Evolutionary conservation across 2,888 invertebrate genomes (phyloP).

Genomic region (Baronia brevicornis): DNA sequence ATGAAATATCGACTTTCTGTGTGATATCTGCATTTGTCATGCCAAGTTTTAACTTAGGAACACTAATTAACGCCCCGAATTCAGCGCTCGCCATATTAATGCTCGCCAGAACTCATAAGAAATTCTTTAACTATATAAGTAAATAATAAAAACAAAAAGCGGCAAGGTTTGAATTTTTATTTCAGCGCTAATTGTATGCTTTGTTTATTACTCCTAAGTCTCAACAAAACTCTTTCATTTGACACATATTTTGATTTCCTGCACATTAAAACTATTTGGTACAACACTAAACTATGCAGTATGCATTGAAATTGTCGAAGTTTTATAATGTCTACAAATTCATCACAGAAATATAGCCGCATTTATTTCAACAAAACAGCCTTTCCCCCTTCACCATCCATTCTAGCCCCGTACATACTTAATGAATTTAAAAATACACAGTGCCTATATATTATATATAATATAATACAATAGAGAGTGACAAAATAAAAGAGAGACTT

Average conservation of each 20-base stretch:
- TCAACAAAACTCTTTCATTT: no score
- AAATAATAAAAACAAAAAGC: no score
- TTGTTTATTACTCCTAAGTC: no score
- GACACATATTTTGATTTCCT: no score
- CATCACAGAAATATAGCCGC: slow-evolving; percentile 61
- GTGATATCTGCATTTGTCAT: slow-evolving; percentile 46
- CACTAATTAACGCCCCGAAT: slow-evolving; percentile 23
- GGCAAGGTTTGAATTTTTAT: no score
- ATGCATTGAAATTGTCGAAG: slow-evolving; percentile 63
- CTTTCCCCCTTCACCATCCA: slow-evolving; percentile 56
- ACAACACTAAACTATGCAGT: slow-evolving; percentile 29
- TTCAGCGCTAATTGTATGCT: no score
- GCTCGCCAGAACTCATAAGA: no score
- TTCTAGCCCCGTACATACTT: slow-evolving; percentile 46
- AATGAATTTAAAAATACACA: slow-evolving; percentile 36
- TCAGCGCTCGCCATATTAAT: no score
- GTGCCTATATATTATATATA: slow-evolving; percentile 47
- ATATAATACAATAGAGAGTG: slow-evolving; percentile 69
- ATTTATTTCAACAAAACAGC: slow-evolving; percentile 48
- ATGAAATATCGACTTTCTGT: slow-evolving; percentile 26
- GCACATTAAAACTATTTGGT: slow-evolving; percentile 35
- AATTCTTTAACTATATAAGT: no score
- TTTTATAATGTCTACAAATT: slow-evolving; percentile 57
- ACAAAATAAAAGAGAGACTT: slow-evolving; percentile 70
- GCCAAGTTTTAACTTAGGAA: slow-evolving; percentile 31